Percentiles rank a stretch among this genome's conserved stretches.
Conservation (phyloP, 2,797 vertebrate genomes). For the Micrastur ruficollis region DNA sequence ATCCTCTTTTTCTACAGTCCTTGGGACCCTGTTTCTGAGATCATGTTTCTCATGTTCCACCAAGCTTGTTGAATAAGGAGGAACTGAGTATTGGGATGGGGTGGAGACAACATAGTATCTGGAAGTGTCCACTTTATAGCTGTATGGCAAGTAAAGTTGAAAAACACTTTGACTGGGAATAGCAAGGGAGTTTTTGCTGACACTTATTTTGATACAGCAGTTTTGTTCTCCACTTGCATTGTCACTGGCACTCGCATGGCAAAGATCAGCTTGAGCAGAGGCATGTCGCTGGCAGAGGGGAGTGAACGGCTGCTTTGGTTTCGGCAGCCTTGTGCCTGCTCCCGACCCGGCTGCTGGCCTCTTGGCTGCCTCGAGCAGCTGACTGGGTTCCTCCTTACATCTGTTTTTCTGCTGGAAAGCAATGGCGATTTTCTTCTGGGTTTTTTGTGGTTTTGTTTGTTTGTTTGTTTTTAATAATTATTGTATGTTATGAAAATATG, state of each 20-base stretch:
- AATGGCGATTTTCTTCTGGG: fast-evolving
- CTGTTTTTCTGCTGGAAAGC: not conserved
- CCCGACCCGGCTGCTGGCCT: not conserved
- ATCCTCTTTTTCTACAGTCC: not conserved
- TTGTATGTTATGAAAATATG: not conserved
- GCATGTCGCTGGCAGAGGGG: not conserved
- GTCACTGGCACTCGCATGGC: not conserved
- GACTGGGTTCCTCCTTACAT: fast-evolving
- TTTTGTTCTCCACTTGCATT: not conserved
- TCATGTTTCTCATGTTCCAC: fast-evolving
- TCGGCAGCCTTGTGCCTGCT: not conserved
- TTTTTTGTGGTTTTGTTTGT: not conserved
- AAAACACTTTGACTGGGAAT: not conserved
- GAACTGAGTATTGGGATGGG: not conserved
- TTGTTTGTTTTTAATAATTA: not conserved
- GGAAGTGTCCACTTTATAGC: not conserved
- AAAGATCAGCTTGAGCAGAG: not conserved
- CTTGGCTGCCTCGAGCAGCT: not conserved
- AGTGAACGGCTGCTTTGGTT: not conserved
- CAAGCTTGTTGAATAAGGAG: no score
- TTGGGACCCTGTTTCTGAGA: not conserved
- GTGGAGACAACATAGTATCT: fast-evolving
- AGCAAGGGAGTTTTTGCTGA: not conserved
- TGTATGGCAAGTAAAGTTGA: not conserved
- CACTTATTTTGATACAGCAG: fast-evolving